phyloP scores from a whole-genome alignment of 2,797 vertebrate genomes.

The Xiphorhynchus erythropygius region DNA sequence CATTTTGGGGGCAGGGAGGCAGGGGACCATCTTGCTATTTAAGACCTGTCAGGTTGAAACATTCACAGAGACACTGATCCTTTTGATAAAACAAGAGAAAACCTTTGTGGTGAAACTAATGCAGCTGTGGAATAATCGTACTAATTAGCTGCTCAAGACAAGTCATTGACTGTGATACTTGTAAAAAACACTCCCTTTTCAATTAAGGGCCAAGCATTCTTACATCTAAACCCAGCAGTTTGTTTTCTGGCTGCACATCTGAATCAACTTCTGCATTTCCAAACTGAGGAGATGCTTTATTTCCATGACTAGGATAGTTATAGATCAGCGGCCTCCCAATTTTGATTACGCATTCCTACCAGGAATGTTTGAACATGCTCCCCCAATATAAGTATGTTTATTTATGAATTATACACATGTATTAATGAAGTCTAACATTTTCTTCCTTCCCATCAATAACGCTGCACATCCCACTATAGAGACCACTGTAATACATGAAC shows the following conservation, averaged over 20 bases:
- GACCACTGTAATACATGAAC: not conserved
- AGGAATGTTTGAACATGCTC: not conserved
- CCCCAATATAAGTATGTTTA: not conserved
- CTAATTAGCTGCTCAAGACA: conserved; percentile 92
- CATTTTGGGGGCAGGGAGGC: conserved; percentile 33
- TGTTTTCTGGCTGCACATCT: conserved; percentile 30
- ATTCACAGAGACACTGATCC: conserved; percentile 88
- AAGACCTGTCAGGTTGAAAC: conserved; percentile 85
- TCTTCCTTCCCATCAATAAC: not conserved
- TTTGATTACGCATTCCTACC: not conserved
- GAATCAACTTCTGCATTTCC: not conserved
- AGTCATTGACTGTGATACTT: conserved; percentile 77
- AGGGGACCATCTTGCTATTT: conserved; percentile 77
- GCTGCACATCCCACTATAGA: fast-evolving
- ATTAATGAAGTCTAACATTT: not conserved
- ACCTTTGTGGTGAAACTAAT: conserved; percentile 85
- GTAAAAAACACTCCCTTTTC: conserved; percentile 66
- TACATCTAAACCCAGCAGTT: conserved; percentile 55
- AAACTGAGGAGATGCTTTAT: not conserved
- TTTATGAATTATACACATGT: not conserved
- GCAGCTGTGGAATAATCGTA: conserved; percentile 95
- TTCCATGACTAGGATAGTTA: not conserved
- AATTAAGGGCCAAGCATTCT: conserved; percentile 77
- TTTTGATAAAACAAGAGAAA: conserved; percentile 89
- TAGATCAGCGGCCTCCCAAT: not conserved